phyloP scores from a whole-genome alignment of 2,888 invertebrate species.

The Metellina segmentata region DNA sequence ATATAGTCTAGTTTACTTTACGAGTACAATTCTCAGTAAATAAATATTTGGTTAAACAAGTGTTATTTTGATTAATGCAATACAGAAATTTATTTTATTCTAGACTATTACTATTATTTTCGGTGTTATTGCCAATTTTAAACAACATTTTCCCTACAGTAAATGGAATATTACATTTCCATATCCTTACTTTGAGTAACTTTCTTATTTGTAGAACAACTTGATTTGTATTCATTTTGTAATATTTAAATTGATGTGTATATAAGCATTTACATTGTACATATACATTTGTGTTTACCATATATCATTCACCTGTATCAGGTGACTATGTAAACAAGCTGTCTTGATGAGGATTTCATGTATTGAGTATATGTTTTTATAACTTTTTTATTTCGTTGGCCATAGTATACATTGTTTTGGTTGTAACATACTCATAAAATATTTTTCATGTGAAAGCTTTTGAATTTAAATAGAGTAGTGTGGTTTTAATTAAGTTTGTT shows the following conservation, averaged over 20 bases:
- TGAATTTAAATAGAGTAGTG: neutral
- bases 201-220: neutral
- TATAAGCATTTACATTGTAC: slow-evolving; percentile 31
- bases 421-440: slow-evolving; percentile 9
- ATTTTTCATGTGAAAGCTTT: slow-evolving; percentile 8
- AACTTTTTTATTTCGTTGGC: neutral
- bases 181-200: neutral
- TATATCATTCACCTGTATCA: slow-evolving; percentile 62
- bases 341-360: neutral
- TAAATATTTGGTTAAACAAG: neutral
- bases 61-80: neutral
- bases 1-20: neutral
- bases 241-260: neutral
- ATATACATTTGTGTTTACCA: slow-evolving; percentile 30
- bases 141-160: neutral
- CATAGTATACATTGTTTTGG: neutral
- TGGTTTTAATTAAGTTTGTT: neutral
- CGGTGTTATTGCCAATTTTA: neutral
- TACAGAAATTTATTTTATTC: neutral
- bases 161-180: neutral
- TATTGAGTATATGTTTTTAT: slow-evolving; percentile 18
- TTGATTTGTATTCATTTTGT: neutral
- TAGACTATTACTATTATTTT: neutral
- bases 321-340: slow-evolving; percentile 38
- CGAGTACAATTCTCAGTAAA: neutral